Percentiles rank a stretch among this genome's conserved stretches.
phyloP scores from a whole-genome alignment of 2,888 invertebrate species.

The Ectobius pallidus region DNA sequence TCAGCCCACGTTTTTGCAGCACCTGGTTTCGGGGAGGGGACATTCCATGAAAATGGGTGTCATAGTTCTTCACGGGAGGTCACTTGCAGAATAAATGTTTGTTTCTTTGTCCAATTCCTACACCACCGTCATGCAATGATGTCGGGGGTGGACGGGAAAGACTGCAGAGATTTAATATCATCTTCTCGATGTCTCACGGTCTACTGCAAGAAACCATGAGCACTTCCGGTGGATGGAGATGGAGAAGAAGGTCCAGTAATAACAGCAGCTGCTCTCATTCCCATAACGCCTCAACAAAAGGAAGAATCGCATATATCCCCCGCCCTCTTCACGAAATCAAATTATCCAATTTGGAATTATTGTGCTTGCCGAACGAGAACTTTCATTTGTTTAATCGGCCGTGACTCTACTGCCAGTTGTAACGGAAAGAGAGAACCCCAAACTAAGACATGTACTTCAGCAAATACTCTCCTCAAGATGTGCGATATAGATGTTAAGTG shows the following conservation, averaged over 20 bases:
- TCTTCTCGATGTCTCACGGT: slow-evolving; percentile 30
- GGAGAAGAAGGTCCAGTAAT: slow-evolving; percentile 19
- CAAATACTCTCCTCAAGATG: too few species aligned
- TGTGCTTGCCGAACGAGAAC: slow-evolving; percentile 22
- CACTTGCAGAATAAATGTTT: too few species aligned
- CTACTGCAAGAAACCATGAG: slow-evolving; percentile 22
- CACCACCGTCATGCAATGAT: too few species aligned
- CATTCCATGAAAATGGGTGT: too few species aligned
- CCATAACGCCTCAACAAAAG: slow-evolving; percentile 29
- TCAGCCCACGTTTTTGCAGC: too few species aligned
- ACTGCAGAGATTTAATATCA: slow-evolving; percentile 28
- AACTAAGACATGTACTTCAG: slow-evolving; percentile 10
- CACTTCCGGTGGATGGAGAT: slow-evolving; percentile 28
- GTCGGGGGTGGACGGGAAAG: not conserved
- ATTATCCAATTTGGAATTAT: slow-evolving; percentile 43
- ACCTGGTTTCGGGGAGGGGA: too few species aligned
- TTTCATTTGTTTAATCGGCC: slow-evolving; percentile 39
- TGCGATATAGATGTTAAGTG: too few species aligned
- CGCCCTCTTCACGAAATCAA: slow-evolving; percentile 36
- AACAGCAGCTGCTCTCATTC: slow-evolving; percentile 26
- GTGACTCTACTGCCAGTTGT: slow-evolving; percentile 19
- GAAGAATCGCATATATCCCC: slow-evolving; percentile 14
- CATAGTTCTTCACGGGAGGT: too few species aligned
- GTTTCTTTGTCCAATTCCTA: too few species aligned
- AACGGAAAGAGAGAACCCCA: slow-evolving; percentile 10